Conservation (phyloP, 2,797 vertebrate genomes). For the Margarornis squamiger region DNA sequence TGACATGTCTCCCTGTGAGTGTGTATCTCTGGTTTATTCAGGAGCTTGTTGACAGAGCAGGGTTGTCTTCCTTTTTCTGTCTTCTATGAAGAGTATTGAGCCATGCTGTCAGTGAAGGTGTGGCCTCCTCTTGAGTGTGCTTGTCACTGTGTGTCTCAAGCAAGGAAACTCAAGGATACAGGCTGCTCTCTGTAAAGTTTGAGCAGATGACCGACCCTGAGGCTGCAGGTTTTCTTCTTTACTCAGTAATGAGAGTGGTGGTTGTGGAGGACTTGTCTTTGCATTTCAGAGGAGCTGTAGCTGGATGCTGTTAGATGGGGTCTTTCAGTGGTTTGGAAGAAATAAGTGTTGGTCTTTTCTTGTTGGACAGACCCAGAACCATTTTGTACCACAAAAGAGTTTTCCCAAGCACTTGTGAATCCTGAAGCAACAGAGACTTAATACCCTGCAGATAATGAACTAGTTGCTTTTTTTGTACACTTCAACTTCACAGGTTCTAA, state of each 20-base stretch:
- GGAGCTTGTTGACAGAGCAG: not conserved
- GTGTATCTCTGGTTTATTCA: not conserved
- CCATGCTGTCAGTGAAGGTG: not conserved
- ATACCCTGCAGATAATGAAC: not conserved
- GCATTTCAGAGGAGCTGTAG: not conserved
- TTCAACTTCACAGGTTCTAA: not conserved
- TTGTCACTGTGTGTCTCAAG: not conserved
- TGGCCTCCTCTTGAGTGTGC: not conserved
- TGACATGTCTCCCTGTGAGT: not conserved
- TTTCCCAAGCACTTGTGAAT: not conserved
- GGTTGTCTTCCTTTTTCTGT: not conserved
- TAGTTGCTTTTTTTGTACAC: not conserved
- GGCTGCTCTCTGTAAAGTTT: not conserved
- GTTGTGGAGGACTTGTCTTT: not conserved
- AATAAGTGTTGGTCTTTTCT: not conserved
- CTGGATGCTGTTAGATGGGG: not conserved
- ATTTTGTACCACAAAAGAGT: not conserved
- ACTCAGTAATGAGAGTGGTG: not conserved
- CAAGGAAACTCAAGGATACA: not conserved
- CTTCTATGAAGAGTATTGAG: not conserved
- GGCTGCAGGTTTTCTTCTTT: not conserved
- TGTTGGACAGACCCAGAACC: not conserved
- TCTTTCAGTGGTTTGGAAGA: not conserved
- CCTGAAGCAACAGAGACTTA: not conserved
- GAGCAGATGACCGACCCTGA: not conserved